Evolutionary conservation across 2,113 vertebrate genomes (phyloP), one percentile per base, ranked within the genome.

Genomic region (Vidua chalybeata): DNA sequence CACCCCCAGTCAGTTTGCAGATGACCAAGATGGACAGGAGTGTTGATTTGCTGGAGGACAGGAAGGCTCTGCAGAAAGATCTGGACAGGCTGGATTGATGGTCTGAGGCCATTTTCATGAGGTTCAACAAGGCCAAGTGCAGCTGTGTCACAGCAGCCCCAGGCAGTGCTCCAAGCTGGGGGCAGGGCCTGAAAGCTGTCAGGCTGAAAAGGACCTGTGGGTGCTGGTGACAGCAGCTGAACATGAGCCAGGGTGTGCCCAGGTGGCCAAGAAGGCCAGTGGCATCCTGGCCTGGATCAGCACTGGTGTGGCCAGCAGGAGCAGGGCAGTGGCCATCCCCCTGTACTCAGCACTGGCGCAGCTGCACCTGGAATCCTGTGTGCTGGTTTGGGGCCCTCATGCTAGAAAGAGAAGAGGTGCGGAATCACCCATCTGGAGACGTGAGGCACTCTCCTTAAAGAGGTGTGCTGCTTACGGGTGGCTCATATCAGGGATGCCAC

Each of bases 241-340:
- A 27, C 11, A 18, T 26, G 66, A 78, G 1, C 8, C 54, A 63
- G 22, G 0, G 4, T 21, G 61, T 63, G 33, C 28, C 33, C 30
- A 46, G 35, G 35, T 55, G 33, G 11, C 54, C 87, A 56, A 73
- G 39, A 66, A 39, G 8, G 28, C 41, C 12, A 3, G 0, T 2
- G 2, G 24, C 43, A 67, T 21, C 72, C 59, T 35, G 33, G 59
- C 5, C 8, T 83, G 24, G 12, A 11, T 77, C 31, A 77, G 27
- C 15, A n/a, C 0, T 27, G 3, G 58, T 24, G 33, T 39, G 64
- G 7, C 22, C 71, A 76, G 59, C 41, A 73, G 66, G 48, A 39
- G 0, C 2, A 33, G 35, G 24, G 21, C 27, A 48, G 74, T 11
- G 75, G 20, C 2, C 0, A 0, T 49, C 2, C 14, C 22, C 10